A percentile compares a stretch with the other conserved stretches of the same genome.
Conservation (phyloP, 2,888 invertebrate species). For the Brassicogethes aeneus region DNA sequence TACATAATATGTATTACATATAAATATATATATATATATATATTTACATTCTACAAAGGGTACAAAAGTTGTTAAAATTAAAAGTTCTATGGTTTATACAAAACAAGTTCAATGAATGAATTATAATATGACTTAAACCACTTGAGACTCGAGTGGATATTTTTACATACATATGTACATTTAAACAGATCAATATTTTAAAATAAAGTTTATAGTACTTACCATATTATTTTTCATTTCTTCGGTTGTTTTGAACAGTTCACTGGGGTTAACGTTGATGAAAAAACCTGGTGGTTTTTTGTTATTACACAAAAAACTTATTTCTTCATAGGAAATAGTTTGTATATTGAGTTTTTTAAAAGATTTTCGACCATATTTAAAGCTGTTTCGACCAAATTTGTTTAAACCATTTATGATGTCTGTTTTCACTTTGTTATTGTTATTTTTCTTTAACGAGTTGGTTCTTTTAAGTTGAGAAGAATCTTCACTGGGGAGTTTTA, state of each 20-base stretch:
- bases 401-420: not conserved
- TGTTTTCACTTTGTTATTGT: not conserved
- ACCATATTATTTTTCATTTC: too few relatives aligned
- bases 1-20: too few relatives aligned
- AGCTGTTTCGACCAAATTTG: not conserved
- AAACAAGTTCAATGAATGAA: too few relatives aligned
- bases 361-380: not conserved
- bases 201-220: too few relatives aligned
- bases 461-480: not conserved
- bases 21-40: too few relatives aligned
- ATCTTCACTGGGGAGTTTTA: not conserved
- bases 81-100: too few relatives aligned
- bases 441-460: not conserved
- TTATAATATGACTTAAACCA: too few relatives aligned
- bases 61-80: too few relatives aligned
- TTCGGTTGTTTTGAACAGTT: slow-evolving; percentile 31
- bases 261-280: slow-evolving; percentile 4
- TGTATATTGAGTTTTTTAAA: slow-evolving; percentile 9
- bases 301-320: slow-evolving; percentile 22
- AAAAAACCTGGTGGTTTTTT: slow-evolving; percentile 25
- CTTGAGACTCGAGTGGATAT: too few relatives aligned
- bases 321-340: slow-evolving; percentile 22
- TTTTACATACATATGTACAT: too few relatives aligned
- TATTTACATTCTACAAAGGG: too few relatives aligned
- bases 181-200: too few relatives aligned